Conservation (phyloP, 2,113 vertebrate genomes). For the Salvelinus alpinus region DNA sequence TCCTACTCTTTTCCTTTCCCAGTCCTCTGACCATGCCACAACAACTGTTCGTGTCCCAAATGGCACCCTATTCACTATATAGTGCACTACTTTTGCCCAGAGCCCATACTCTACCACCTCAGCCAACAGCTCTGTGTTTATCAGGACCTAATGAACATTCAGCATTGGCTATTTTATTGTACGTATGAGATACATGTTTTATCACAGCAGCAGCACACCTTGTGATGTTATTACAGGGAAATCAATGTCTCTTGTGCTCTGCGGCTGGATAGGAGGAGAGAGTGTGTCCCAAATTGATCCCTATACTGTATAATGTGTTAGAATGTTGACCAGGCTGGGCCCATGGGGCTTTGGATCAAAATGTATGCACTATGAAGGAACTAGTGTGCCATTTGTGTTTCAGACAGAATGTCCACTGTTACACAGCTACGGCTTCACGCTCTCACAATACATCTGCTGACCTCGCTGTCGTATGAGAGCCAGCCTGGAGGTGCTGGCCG, state of each 20-base stretch:
- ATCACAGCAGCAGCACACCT: conserved; percentile 48
- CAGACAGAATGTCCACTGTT: too few species aligned
- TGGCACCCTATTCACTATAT: too few species aligned
- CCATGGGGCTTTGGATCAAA: too few species aligned
- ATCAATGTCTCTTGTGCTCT: conserved; percentile 73
- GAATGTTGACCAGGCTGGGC: too few species aligned
- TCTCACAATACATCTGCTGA: conserved; percentile 76
- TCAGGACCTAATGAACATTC: conserved; percentile 32
- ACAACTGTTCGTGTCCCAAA: background rate
- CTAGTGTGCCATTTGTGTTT: too few species aligned
- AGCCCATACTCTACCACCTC: background rate
- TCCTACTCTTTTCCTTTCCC: background rate
- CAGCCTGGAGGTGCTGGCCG: conserved; percentile 40
- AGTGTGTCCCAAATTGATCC: too few species aligned
- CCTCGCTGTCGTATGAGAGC: conserved; percentile 67
- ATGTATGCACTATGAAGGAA: too few species aligned
- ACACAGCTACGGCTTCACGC: conserved; percentile 24
- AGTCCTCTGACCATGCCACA: background rate
- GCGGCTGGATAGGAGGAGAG: conserved; percentile 54
- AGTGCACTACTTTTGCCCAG: too few species aligned
- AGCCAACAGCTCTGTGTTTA: background rate
- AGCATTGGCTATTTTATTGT: conserved; percentile 59
- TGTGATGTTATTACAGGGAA: conserved; percentile 70
- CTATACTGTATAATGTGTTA: too few species aligned
- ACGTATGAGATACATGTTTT: conserved; percentile 67